Evolutionary conservation across 2,888 invertebrate genomes (phyloP), one percentile per base, ranked within the genome.

Genomic region (Yponomeuta plumbellus): DNA sequence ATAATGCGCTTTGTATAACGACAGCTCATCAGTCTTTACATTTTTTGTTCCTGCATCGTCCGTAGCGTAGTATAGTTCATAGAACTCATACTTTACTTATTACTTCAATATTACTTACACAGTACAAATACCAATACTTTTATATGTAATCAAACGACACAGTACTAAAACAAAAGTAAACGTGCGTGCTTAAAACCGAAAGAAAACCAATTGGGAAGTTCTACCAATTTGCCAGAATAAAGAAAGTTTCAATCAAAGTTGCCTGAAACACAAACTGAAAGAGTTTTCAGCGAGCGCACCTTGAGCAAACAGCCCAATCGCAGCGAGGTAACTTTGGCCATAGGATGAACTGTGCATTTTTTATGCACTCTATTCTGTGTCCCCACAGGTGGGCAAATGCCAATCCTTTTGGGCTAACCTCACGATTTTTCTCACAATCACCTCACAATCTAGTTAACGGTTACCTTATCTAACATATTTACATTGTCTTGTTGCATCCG

Each of bases 121-220:
- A 52, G 13, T 52, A 17, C 39, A 39, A 8, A 11, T 5, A 39
- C 11, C 6, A 39, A n/a, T n/a, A 21, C 13, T 20, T 59, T 22
- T 13, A 1, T 58, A 22, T 10, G 10, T 20, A 1, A 11, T 23
- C 11, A 23, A 1, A 21, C 11, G 5, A 59, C 21, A 21, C 21
- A 22, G 22, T 17, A 21, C 21, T 20, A 20, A 59, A 59, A 22
- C 23, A 65, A n/a, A 23, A 58, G 34, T 59, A 59, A 70, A 68
- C 67, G 69, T 68, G 56, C 66, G 52, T 61, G 52, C 67, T 72
- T 68, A 69, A 71, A 70, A 69, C 67, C 68, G 77, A 77, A 84
- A 85, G 83, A 83, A 89, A 87, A 87, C 79, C 83, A 84, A 87
- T 88, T 77, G 80, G 71, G 71, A 88, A 88, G 79, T 88, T 88